Conservation (phyloP, 2,113 vertebrate species). For the Sinocyclocheilus rhinocerous region DNA sequence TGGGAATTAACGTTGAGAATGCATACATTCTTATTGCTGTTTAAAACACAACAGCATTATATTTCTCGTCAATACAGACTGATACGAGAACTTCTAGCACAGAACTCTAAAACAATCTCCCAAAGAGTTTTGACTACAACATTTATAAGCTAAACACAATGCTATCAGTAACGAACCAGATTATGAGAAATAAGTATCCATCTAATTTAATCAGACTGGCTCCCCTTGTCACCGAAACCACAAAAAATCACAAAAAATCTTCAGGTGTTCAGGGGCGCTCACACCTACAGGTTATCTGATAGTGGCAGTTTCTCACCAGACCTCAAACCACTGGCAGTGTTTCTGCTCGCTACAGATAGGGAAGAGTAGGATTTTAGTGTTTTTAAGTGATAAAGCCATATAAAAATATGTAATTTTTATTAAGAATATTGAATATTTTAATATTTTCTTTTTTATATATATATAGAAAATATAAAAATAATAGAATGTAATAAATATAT, state of each 20-base stretch:
- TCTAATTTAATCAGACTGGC: slow-evolving; percentile 29
- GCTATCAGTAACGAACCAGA: slow-evolving; percentile 11
- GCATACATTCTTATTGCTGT: neutral
- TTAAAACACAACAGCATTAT: neutral
- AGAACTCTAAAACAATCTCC: neutral
- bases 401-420: too few relatives aligned
- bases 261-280: slow-evolving; percentile 14
- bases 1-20: slow-evolving; percentile 41
- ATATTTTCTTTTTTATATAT: too few relatives aligned
- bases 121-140: neutral
- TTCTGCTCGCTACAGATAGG: slow-evolving; percentile 2
- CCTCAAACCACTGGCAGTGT: slow-evolving; percentile 8
- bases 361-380: neutral
- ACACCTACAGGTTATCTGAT: slow-evolving; percentile 31
- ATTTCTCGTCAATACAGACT: neutral
- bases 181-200: neutral
- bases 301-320: neutral
- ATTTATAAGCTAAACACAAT: neutral
- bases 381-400: too few relatives aligned
- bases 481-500: neutral
- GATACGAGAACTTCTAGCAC: neutral
- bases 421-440: too few relatives aligned
- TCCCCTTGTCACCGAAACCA: slow-evolving; percentile 33
- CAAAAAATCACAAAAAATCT: slow-evolving; percentile 19
- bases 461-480: neutral